A percentile compares a stretch with the other conserved stretches of the same genome.
These are phyloP conservation scores for Pteropus rufus DNA, from an alignment of 2,797 vertebrate species.

Conservation along the genomic window DNA sequence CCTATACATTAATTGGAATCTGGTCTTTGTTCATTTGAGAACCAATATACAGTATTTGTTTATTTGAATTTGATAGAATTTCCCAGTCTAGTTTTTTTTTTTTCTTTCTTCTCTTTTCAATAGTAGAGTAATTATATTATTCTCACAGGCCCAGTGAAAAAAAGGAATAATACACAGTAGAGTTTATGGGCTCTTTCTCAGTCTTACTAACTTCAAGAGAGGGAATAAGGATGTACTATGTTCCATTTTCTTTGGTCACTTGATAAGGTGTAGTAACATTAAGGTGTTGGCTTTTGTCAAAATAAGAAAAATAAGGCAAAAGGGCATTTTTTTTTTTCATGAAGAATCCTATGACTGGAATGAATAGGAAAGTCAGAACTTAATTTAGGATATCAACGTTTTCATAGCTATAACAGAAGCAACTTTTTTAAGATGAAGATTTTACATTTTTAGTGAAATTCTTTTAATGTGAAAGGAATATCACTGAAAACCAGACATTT, in stretches of 20 bases:
- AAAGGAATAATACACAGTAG: background rate
- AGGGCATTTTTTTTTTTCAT: background rate
- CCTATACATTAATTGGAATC: background rate
- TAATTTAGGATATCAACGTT: slow-evolving; percentile 14
- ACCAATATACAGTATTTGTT: background rate
- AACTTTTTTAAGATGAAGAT: background rate
- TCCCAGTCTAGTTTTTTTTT: background rate
- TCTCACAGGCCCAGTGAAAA: background rate
- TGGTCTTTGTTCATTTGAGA: slow-evolving; percentile 34
- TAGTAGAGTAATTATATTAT: background rate
- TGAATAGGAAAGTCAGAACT: background rate
- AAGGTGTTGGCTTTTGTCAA: background rate
- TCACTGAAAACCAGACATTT: background rate
- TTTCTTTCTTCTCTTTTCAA: background rate
- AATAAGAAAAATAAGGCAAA: background rate
- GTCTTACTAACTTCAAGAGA: background rate
- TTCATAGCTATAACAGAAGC: background rate
- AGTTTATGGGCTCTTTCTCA: background rate
- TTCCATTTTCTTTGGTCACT: background rate
- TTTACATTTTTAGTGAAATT: slow-evolving; percentile 15
- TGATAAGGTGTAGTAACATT: background rate
- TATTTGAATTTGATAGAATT: slow-evolving; percentile 1
- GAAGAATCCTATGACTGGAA: background rate
- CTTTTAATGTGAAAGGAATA: background rate
- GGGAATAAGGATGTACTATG: background rate